Evolutionary conservation across 1,140 invertebrate species (phyloP).

Genomic region (Lasaia peninsularis): DNA sequence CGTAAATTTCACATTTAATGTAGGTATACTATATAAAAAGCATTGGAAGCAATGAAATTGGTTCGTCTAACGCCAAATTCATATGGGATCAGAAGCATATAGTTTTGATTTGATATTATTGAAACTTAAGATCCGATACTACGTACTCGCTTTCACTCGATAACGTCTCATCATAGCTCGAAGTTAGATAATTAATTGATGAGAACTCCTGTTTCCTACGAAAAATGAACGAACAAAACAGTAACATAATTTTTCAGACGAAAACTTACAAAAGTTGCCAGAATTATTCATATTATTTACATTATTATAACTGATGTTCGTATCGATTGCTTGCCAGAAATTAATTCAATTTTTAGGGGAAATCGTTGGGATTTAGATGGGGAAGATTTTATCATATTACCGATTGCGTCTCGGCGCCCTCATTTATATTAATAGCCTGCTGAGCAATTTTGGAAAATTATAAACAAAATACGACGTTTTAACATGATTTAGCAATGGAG

Average conservation of each 20-base stretch:
- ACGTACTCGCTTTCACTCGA: too few species aligned
- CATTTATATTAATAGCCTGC: constrained; percentile 38
- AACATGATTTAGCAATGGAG: constrained; percentile 12
- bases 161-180: too few species aligned
- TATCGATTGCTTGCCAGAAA: constrained; percentile 26
- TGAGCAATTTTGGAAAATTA: constrained; percentile 33
- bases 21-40: too few species aligned
- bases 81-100: too few species aligned
- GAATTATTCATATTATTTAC: constrained; percentile 4
- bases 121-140: too few species aligned
- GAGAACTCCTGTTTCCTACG: not conserved
- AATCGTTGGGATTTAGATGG: constrained; percentile 22
- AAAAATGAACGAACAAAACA: not conserved
- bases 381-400: constrained; percentile 39
- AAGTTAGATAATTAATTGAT: too few species aligned
- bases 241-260: not conserved
- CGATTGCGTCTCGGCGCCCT: constrained; percentile 35
- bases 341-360: constrained; percentile 30
- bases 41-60: too few species aligned
- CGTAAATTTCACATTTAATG: too few species aligned
- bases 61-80: too few species aligned
- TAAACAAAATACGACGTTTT: constrained; percentile 16
- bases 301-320: constrained; percentile 17
- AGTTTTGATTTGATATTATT: too few species aligned
- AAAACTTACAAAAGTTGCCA: not conserved